Conservation (phyloP, 2,113 vertebrate species). For the Lepisosteus osseus region DNA sequence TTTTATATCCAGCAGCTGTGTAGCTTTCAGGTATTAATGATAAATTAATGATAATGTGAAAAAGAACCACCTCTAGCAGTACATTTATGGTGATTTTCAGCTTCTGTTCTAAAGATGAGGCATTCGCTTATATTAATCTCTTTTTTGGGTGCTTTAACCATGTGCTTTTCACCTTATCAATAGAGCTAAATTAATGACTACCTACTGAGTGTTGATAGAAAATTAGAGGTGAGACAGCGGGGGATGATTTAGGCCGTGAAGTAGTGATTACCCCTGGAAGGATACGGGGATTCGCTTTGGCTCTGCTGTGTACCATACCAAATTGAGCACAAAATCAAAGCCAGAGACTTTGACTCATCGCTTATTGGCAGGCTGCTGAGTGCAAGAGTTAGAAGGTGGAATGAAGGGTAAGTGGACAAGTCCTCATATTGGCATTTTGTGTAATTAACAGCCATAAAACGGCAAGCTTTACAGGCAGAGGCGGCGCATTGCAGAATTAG, state of each 20-base stretch:
- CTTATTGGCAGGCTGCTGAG: slow-evolving; percentile 13
- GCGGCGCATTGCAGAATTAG: slow-evolving; percentile 53
- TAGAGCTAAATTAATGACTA: slow-evolving; percentile 6
- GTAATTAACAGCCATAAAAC: slow-evolving; percentile 59
- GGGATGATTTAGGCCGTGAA: background rate
- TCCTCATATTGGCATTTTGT: slow-evolving; percentile 28
- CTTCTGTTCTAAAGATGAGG: no score
- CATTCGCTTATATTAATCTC: no score
- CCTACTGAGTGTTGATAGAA: slow-evolving; percentile 12
- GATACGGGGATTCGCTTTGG: background rate
- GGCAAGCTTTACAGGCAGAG: slow-evolving; percentile 47
- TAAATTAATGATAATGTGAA: slow-evolving; percentile 2
- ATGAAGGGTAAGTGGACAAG: slow-evolving; percentile 36
- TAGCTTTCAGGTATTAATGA: background rate
- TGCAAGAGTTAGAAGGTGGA: slow-evolving; percentile 40
- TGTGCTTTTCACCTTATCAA: slow-evolving; percentile 4
- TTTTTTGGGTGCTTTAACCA: background rate
- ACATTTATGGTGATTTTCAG: background rate
- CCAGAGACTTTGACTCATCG: background rate
- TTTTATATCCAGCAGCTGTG: background rate
- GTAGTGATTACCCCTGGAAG: slow-evolving; percentile 2
- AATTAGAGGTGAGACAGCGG: slow-evolving; percentile 1
- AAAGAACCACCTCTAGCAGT: background rate
- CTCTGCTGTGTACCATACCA: background rate
- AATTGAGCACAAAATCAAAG: background rate